Percentiles rank a stretch among this genome's conserved stretches.
Evolutionary conservation across 2,113 vertebrate genomes (phyloP).

Genomic region (Festucalex cinctus): DNA sequence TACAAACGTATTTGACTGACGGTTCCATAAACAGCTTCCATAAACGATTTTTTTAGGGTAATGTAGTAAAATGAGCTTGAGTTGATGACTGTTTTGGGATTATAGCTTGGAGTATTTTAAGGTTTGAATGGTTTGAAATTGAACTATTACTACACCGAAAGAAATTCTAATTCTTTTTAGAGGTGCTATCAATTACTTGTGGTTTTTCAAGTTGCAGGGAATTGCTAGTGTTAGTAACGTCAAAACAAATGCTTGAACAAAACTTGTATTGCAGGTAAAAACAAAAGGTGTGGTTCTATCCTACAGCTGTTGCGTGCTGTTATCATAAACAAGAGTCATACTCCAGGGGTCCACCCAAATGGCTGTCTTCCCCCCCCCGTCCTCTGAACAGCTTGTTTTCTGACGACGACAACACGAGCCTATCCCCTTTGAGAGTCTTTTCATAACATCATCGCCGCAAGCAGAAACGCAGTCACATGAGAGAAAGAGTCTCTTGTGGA

Average conservation of each 20-base stretch:
- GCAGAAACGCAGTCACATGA: constrained; percentile 3
- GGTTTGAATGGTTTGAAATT: no score
- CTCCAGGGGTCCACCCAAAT: constrained; percentile 17
- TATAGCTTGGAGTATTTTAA: no score
- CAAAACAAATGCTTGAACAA: constrained; percentile 1
- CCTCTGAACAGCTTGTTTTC: constrained; percentile 12
- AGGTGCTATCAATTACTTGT: background rate
- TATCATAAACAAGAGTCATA: constrained; percentile 22
- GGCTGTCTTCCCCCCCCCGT: background rate
- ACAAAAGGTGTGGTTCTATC: background rate
- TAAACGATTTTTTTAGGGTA: no score
- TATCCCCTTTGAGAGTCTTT: constrained; percentile 5
- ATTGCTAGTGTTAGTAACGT: no score
- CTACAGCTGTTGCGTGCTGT: constrained; percentile 12
- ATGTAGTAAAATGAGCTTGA: no score
- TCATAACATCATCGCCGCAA: background rate
- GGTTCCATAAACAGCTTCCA: no score
- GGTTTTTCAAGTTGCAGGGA: no score
- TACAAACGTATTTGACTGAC: no score
- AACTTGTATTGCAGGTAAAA: background rate
- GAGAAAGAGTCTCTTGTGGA: constrained; percentile 10
- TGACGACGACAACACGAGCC: constrained; percentile 9
- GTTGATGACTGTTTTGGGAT: no score
- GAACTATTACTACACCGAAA: no score
- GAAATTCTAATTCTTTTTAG: no score